phyloP scores from a whole-genome alignment of 2,888 invertebrate genomes.

The Tillus elongatus region DNA sequence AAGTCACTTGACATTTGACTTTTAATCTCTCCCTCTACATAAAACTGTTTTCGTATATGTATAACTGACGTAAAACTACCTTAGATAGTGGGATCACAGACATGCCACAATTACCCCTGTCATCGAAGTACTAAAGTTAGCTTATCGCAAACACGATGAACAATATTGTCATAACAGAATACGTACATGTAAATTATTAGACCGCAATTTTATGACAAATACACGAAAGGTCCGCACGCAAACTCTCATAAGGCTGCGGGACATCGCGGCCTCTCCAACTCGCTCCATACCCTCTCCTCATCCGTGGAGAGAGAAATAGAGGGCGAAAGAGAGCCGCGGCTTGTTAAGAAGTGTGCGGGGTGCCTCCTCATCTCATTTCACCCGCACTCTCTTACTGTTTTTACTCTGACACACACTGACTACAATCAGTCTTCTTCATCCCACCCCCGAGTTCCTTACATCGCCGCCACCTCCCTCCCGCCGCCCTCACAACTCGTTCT shows the following conservation, averaged over 20 bases:
- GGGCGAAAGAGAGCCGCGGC: conserved; percentile 17
- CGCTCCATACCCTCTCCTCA: conserved; percentile 1
- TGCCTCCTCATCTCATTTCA: conserved; percentile 10
- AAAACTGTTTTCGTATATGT: too few relatives aligned
- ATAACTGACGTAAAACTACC: too few relatives aligned
- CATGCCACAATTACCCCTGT: too few relatives aligned
- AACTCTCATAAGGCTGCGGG: conserved; percentile 4
- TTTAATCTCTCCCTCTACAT: too few relatives aligned
- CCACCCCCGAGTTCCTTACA: conserved; percentile 12
- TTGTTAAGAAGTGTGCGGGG: conserved; percentile 19
- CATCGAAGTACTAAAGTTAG: too few relatives aligned
- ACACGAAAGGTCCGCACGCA: conserved; percentile 1
- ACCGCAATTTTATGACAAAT: not conserved
- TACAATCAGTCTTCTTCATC: conserved; percentile 41
- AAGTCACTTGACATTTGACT: too few relatives aligned
- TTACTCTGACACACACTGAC: conserved; percentile 42
- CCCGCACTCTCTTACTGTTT: conserved; percentile 39
- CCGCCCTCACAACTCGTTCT: conserved; percentile 12
- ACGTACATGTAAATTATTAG: conserved; percentile 3
- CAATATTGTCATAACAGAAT: too few relatives aligned
- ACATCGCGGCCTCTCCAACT: conserved; percentile 4
- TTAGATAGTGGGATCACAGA: too few relatives aligned
- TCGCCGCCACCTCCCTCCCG: conserved; percentile 11
- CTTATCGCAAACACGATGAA: too few relatives aligned
- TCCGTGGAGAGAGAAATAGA: conserved; percentile 9